A percentile compares a stretch with the other conserved stretches of the same genome.
Conservation (phyloP, 35 echinoderm and acorn worm genomes). For the Eucidaris tribuloides region DNA sequence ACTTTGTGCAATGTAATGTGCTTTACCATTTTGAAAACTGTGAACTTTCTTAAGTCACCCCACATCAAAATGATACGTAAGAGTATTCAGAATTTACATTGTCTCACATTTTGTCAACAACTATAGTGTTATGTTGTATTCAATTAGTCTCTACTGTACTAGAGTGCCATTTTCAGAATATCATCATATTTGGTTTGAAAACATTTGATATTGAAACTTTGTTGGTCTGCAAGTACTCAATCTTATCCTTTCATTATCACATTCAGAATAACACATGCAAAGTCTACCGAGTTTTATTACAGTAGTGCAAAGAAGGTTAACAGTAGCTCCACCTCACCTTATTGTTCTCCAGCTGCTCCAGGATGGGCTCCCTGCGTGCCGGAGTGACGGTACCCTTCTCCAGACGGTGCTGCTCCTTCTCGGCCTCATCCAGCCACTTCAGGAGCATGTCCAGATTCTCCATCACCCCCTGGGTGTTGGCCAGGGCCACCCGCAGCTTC, state of each 20-base stretch:
- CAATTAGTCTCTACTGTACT: too few relatives aligned
- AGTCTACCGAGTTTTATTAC: too few relatives aligned
- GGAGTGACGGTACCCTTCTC: slow-evolving; percentile 84
- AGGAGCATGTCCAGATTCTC: slow-evolving; percentile 88
- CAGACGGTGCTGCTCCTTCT: slow-evolving; percentile 73
- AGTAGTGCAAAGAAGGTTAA: background rate
- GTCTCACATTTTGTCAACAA: background rate
- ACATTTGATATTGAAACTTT: too few relatives aligned
- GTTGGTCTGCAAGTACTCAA: too few relatives aligned
- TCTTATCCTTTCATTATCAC: too few relatives aligned
- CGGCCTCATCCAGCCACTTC: slow-evolving; percentile 89
- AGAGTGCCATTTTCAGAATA: too few relatives aligned
- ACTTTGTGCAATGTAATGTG: too few relatives aligned
- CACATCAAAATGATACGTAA: too few relatives aligned
- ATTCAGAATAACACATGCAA: too few relatives aligned
- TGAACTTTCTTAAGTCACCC: too few relatives aligned
- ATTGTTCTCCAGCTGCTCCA: slow-evolving; percentile 79
- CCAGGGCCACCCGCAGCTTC: slow-evolving; percentile 68
- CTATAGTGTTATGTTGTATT: background rate
- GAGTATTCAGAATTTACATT: too few relatives aligned
- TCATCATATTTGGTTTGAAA: background rate
- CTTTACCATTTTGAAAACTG: too few relatives aligned
- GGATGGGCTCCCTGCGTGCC: slow-evolving; percentile 68
- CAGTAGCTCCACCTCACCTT: slow-evolving; percentile 53
- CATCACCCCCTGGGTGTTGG: slow-evolving; percentile 77